Evolutionary conservation across 2,888 invertebrate species (phyloP).

Genomic region (Brachyptera risi): DNA sequence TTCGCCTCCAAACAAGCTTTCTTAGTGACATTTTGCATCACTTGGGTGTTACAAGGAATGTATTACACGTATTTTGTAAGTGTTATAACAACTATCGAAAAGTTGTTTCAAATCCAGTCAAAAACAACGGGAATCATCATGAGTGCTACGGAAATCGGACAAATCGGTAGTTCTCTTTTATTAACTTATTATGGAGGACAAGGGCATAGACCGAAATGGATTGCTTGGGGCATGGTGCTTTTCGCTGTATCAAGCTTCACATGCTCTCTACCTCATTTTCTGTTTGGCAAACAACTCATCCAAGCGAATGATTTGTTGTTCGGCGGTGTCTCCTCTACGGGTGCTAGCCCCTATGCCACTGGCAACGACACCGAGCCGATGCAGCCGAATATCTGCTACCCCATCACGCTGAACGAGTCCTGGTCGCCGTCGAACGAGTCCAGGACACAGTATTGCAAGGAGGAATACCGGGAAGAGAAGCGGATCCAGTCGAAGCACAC

Average conservation of each 20-base stretch:
- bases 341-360: conserved; percentile 37
- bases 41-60: conserved; percentile 84
- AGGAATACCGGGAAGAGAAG: conserved; percentile 58
- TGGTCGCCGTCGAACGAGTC: conserved; percentile 20
- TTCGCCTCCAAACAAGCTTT: conserved; percentile 84
- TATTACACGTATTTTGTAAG: conserved; percentile 92
- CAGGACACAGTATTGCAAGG: conserved; percentile 43
- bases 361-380: conserved; percentile 37
- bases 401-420: conserved; percentile 19
- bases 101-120: conserved; percentile 86
- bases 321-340: conserved; percentile 40
- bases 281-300: conserved; percentile 73
- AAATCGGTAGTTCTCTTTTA: conserved; percentile 83
- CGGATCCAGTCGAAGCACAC: conserved; percentile 71
- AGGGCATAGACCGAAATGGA: conserved; percentile 90
- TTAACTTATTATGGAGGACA: conserved; percentile 87
- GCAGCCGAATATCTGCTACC: conserved; percentile 33
- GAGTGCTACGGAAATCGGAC: conserved; percentile 90
- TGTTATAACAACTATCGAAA: conserved; percentile 89
- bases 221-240: conserved; percentile 86
- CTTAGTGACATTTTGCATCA: conserved; percentile 80
- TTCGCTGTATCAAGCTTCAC: conserved; percentile 82
- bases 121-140: conserved; percentile 82
- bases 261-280: conserved; percentile 82
- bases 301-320: conserved; percentile 49